These are phyloP conservation scores for Drosophila navojoa DNA, from an alignment of 1,140 invertebrate genomes.

Conservation along the genomic window DNA sequence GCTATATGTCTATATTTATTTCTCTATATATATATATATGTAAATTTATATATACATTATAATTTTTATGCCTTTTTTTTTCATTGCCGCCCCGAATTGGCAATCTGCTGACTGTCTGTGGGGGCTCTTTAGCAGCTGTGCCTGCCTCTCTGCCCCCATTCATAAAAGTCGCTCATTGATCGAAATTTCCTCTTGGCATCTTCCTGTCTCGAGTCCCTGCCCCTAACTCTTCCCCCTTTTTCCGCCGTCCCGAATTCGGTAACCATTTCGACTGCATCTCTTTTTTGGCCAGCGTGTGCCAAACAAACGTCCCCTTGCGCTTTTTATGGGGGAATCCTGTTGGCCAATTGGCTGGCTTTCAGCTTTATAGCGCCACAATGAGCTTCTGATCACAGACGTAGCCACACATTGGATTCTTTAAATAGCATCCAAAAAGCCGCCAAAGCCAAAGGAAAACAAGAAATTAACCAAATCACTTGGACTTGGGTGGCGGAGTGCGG, in stretches of 20 bases:
- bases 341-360: slow-evolving; percentile 53
- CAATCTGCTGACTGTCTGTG: slow-evolving; percentile 54
- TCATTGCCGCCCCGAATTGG: slow-evolving; percentile 66
- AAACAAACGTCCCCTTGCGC: slow-evolving; percentile 49
- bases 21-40: slow-evolving; percentile 3
- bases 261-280: slow-evolving; percentile 2
- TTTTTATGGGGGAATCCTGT: slow-evolving; percentile 82
- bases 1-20: slow-evolving; percentile 24
- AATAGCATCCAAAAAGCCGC: slow-evolving; percentile 56
- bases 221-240: not conserved
- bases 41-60: slow-evolving; percentile 13
- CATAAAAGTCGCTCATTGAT: slow-evolving; percentile 59
- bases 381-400: slow-evolving; percentile 21
- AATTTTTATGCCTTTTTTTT: slow-evolving; percentile 68
- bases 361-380: slow-evolving; percentile 68
- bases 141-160: slow-evolving; percentile 18
- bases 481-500: slow-evolving; percentile 40
- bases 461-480: slow-evolving; percentile 39
- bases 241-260: not conserved
- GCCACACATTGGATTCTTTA: slow-evolving; percentile 51
- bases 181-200: slow-evolving; percentile 63
- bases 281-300: slow-evolving; percentile 43
- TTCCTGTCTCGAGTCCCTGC: slow-evolving; percentile 40
- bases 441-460: slow-evolving; percentile 34
- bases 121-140: slow-evolving; percentile 8